These are phyloP conservation scores for Contarinia nasturtii DNA, from an alignment of 1,140 invertebrate genomes.

Conservation along the genomic window DNA sequence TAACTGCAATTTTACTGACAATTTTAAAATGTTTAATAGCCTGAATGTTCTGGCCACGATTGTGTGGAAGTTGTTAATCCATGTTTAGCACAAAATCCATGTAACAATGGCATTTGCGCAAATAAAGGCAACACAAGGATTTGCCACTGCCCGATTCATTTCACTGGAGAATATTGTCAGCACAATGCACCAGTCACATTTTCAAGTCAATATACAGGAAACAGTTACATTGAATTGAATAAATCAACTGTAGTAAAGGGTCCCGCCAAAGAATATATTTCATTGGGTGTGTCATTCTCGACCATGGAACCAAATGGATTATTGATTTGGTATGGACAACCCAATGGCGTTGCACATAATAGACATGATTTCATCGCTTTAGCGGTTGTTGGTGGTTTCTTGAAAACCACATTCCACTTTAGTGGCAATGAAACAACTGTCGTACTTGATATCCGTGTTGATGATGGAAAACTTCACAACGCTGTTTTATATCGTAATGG, in stretches of 20 bases:
- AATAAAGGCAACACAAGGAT: slow-evolving; percentile 32
- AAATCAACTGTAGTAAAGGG: slow-evolving; percentile 41
- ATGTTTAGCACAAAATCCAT: slow-evolving; percentile 47
- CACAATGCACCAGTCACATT: slow-evolving; percentile 41
- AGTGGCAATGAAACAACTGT: slow-evolving; percentile 61
- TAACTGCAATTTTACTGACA: too few species aligned
- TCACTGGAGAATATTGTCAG: slow-evolving; percentile 54
- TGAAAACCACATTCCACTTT: slow-evolving; percentile 69
- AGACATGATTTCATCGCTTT: slow-evolving; percentile 55
- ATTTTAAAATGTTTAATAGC: too few species aligned
- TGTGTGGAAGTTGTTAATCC: slow-evolving; percentile 40
- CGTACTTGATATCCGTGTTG: slow-evolving; percentile 22
- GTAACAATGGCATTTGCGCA: slow-evolving; percentile 66
- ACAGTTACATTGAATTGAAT: slow-evolving; percentile 72
- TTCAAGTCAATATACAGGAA: slow-evolving; percentile 55
- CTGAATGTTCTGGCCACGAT: slow-evolving; percentile 36
- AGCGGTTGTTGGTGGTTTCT: slow-evolving; percentile 48
- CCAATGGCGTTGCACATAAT: slow-evolving; percentile 31
- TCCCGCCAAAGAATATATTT: slow-evolving; percentile 29
- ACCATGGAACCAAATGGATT: slow-evolving; percentile 62
- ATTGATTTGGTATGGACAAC: slow-evolving; percentile 78
- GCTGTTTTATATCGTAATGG: slow-evolving; percentile 46
- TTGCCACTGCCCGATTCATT: slow-evolving; percentile 64
- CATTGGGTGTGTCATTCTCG: slow-evolving; percentile 59
- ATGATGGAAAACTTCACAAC: slow-evolving; percentile 58